Conservation (phyloP, 2,797 vertebrate species). For the Setipinna tenuifilis region DNA sequence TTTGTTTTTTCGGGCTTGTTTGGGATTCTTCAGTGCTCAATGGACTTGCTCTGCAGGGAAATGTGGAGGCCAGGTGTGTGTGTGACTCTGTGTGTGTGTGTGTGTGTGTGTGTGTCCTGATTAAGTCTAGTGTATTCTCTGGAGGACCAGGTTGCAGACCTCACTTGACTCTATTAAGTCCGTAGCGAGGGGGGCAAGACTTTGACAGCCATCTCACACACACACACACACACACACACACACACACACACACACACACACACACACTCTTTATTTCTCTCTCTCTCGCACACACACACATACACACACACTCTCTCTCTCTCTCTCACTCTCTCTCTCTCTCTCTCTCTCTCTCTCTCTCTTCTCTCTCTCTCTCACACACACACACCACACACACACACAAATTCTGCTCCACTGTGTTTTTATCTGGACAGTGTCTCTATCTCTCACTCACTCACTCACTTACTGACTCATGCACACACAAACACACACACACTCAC, state of each 20-base stretch:
- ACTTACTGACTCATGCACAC: too few relatives aligned
- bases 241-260: not conserved
- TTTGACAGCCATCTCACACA: constrained; percentile 32
- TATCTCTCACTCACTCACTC: not conserved
- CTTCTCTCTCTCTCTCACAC: not conserved
- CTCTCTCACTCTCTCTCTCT: not conserved
- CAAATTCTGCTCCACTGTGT: too few relatives aligned
- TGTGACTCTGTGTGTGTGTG: not conserved
- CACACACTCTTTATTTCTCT: not conserved
- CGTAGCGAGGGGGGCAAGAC: constrained; percentile 33
- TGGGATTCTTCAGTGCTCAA: not conserved
- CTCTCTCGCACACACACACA: not conserved
- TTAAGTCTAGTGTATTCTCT: constrained; percentile 48
- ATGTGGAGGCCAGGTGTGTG: not conserved
- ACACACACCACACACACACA: too few relatives aligned
- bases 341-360: not conserved
- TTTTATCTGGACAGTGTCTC: too few relatives aligned
- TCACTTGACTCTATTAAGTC: constrained; percentile 51
- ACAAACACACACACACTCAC: too few relatives aligned
- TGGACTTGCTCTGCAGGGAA: not conserved
- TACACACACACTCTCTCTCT: not conserved
- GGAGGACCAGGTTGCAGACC: constrained; percentile 40
- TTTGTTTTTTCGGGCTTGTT: constrained; percentile 14
- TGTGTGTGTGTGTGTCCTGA: constrained; percentile 33
- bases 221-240: constrained; percentile 19